Conservation (phyloP, 2,113 vertebrate genomes). For the Oncorhynchus kisutch region DNA sequence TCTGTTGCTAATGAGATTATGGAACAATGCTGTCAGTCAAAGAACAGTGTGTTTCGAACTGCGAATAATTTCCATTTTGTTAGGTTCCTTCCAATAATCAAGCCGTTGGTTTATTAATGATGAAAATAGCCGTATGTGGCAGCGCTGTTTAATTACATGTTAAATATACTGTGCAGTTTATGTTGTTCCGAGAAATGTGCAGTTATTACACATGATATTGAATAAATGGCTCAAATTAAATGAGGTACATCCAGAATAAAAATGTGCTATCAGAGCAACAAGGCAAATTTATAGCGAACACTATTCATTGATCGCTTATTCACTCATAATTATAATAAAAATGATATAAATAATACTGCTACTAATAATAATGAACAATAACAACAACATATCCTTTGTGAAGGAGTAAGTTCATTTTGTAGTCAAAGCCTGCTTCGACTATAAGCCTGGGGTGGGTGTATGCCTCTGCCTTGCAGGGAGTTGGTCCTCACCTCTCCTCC, state of each 20-base stretch:
- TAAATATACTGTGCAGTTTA: slow-evolving; percentile 57
- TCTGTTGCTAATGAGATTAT: slow-evolving; percentile 71
- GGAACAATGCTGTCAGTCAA: slow-evolving; percentile 73
- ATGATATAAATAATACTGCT: neutral
- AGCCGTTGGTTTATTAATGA: slow-evolving; percentile 65
- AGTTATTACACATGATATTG: slow-evolving; percentile 65
- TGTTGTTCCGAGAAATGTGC: slow-evolving; percentile 48
- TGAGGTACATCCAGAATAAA: slow-evolving; percentile 36
- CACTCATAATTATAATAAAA: slow-evolving; percentile 29
- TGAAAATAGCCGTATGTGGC: slow-evolving; percentile 63
- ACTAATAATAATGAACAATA: slow-evolving; percentile 37
- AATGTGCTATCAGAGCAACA: neutral
- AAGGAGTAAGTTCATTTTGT: neutral
- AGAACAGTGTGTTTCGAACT: slow-evolving; percentile 35
- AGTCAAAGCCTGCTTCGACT: neutral
- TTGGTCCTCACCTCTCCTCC: neutral
- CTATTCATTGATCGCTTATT: neutral
- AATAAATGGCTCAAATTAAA: slow-evolving; percentile 65
- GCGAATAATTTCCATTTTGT: slow-evolving; percentile 64
- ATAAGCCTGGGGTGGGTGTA: neutral
- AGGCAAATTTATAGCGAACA: neutral
- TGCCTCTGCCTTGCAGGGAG: neutral
- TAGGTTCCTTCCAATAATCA: slow-evolving; percentile 57
- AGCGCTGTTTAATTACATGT: slow-evolving; percentile 74
- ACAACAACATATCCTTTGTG: neutral